Base-by-base conservation (phyloP, 1,140 invertebrate genomes). In the Geopemphigus sp. region DNA sequence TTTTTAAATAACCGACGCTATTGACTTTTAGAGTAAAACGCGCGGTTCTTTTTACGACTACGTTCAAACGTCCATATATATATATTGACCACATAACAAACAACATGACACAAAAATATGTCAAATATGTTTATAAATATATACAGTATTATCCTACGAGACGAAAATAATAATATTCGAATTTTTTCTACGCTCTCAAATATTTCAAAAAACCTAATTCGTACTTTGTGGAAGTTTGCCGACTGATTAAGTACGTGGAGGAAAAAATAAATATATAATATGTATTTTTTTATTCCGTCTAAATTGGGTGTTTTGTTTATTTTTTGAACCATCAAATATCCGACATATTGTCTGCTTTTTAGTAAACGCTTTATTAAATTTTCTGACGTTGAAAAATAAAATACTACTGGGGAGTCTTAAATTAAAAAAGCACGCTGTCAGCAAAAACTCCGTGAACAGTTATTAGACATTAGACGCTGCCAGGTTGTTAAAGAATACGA, bases 321-420 rank as follows among this genome's bases (percentile, higher is more conserved):
- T 54, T 29, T 17, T 53, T 19, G 22, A 22, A 70, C n/a, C n/a
- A n/a, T n/a, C n/a, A 45, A 14, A 53, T 53, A 47, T 53, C 26
- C 24, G 24, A 72, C 26, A 29, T 29, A 53, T 72, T 45, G 26
- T 54, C 11, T 53, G 3, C 0, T 29, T 5, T 1, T 19, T 19
- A 54, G 24, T 54, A 53, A 54, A 72, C 17, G 26, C 24, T 29
- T 53, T 72, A 72, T 72, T 72, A 72, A 5, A 72, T 72, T 72
- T 26, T 72, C 19, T 12, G 50, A 54, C 15, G 22, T 29, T 54
- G 10, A 29, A 72, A 53, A 53, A 54, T n/a, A n/a, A 72, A 72
- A 72, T 0, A 17, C 15, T 17, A 17, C 26, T 6, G 5, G 14
- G 5, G 39, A 66, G 47, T 19, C n/a, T 47, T 45, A 66, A 66